These are phyloP conservation scores for Pseudomugil gertrudae DNA, from an alignment of 2,797 vertebrate genomes.

Conservation along the genomic window DNA sequence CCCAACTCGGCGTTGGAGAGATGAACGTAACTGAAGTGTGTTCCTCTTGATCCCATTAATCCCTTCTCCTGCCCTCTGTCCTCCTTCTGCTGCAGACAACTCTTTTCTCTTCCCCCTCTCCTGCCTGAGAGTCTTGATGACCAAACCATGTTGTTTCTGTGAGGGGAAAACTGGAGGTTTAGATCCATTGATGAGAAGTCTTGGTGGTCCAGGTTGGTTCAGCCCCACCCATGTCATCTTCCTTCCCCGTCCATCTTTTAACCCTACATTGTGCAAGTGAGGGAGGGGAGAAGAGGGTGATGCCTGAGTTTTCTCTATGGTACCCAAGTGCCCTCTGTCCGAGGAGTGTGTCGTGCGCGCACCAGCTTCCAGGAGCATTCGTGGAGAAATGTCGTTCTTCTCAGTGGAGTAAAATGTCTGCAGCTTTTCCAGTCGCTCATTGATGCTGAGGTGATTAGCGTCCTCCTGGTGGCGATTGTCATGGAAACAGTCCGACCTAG, in stretches of 20 bases:
- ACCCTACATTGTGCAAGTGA: constrained; percentile 69
- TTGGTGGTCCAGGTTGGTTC: constrained; percentile 63
- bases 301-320: constrained; percentile 56
- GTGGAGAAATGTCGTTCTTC: constrained; percentile 73
- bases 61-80: constrained; percentile 48
- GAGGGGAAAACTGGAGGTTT: constrained; percentile 76
- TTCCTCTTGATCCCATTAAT: constrained; percentile 78
- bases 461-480: constrained; percentile 54
- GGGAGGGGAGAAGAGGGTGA: constrained; percentile 73
- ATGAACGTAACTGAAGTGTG: constrained; percentile 76
- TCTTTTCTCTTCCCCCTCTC: constrained; percentile 79
- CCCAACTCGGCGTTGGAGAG: constrained; percentile 67
- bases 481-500: constrained; percentile 55
- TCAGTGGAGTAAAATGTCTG: constrained; percentile 67
- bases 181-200: constrained; percentile 74
- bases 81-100: constrained; percentile 59
- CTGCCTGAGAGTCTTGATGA: constrained; percentile 78
- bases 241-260: constrained; percentile 72
- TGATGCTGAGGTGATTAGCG: constrained; percentile 59
- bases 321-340: constrained; percentile 52
- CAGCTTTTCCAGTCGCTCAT: constrained; percentile 70
- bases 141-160: constrained; percentile 77
- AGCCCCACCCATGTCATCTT: constrained; percentile 81
- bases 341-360: constrained; percentile 31
- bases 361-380: constrained; percentile 71